Base-by-base conservation (phyloP, 2,797 vertebrate species). In the Siniperca scherzeri region DNA sequence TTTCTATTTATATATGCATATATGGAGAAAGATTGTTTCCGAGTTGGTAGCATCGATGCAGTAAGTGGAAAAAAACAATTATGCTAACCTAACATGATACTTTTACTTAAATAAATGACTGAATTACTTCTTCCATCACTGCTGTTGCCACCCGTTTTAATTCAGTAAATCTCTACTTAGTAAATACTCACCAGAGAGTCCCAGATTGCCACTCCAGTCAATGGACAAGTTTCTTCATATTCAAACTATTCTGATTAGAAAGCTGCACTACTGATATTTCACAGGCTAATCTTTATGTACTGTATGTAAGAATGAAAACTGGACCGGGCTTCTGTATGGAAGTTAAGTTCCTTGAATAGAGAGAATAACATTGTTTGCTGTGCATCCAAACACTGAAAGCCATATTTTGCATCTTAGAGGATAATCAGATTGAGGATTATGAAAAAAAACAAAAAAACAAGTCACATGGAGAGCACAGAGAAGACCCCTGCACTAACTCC, bases 361-460 rank as follows among this genome's bases (percentile, higher is more conserved):
- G 46, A 10, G 2, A 55, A 48, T 11, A 40, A 5, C 42, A 2
- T 22, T 2, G 0, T 56, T 27, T 12, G 8, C 14, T 21, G 21
- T 27, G 16, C 66, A 46, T 53, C 33, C 19, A 25, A 60, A 74
- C 64, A 59, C 36, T 30, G 44, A 70, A 44, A 70, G 3, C 12
- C 19, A 25, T 70, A 6, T 62, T 40, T 25, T 74, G 25, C 25
- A 80, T 67, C 0, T 56, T 16, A 8, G 48, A 78, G 40, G 57
- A 80, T 75, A 77, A 84, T 65, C 19, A 62, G 57, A 57, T 30
- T 11, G 1, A 27, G 19, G 60, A 86, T 80, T 69, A 76, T 55
- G n/a, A 2, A 1, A 2, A 10, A 17, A 36, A 36, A 36, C 6
- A 36, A 36, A 7, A 83, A 25, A 19, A 55, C 25, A 53, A 77